Evolutionary conservation across 2,113 vertebrate genomes (phyloP).

Genomic region (Lophius piscatorius): DNA sequence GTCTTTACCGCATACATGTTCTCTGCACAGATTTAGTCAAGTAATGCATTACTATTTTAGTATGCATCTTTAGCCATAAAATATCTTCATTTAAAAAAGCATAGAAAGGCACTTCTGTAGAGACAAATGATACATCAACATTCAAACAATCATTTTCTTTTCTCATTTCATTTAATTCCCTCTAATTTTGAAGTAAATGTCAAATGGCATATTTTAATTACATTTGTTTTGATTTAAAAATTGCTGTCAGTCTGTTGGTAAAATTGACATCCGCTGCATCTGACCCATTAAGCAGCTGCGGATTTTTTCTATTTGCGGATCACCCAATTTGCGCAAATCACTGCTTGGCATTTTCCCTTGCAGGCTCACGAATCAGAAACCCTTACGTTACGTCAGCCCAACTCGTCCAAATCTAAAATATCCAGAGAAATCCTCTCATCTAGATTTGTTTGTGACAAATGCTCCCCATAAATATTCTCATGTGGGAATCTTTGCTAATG

Average conservation of each 20-base stretch:
- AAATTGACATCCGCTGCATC: not conserved
- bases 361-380: not conserved
- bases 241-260: no score
- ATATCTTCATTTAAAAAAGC: constrained; percentile 19
- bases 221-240: no score
- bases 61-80: constrained; percentile 18
- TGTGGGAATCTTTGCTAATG: no score
- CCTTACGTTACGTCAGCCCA: no score
- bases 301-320: not conserved
- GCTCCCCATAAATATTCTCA: no score
- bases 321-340: constrained; percentile 1
- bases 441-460: no score
- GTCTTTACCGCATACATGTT: constrained; percentile 13
- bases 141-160: not conserved
- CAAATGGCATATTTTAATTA: no score
- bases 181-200: not conserved
- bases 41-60: constrained; percentile 23
- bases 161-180: not conserved
- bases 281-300: not conserved
- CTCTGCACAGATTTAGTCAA: constrained; percentile 25
- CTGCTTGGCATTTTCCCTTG: not conserved
- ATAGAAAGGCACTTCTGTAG: constrained; percentile 57
- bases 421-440: no score
- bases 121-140: constrained; percentile 1
- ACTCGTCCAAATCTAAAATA: no score